Evolutionary conservation across 2,888 invertebrate genomes (phyloP), one percentile per base, ranked within the genome.

Genomic region (Clepsis dumicolana): DNA sequence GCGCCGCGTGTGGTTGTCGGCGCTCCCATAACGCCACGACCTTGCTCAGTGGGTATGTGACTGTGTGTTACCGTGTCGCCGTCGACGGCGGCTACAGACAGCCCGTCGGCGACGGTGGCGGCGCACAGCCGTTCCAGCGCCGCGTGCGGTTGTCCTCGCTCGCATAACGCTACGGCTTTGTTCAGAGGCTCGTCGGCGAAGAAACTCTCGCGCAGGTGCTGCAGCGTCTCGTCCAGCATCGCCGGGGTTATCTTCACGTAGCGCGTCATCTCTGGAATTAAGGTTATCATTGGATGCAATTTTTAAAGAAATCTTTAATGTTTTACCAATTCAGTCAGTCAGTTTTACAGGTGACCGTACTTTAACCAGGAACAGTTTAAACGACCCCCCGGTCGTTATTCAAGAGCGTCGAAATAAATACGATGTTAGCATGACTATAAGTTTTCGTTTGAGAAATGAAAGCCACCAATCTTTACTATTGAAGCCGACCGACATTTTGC

Each of bases 151-250:
- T 96, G 94, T 0, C 97, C 97, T 5, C 95, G 94, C 60, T 94
- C 86, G 80, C 97, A 97, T 5, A 97, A 93, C 12, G 94, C 94
- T n/a, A 97, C 96, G 0, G 97, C 96, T 76, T 95, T 95, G 88
- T 97, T 97, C 54, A 97, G 93, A 0, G 97, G 97, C 83, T 97
- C 97, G 81, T 97, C 97, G 0, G 96, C 96, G 85, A 97, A 97
- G 91, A 97, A 96, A 80, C 95, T 96, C 74, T 94, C 90, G 38
- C 96, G 94, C 61, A 97, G 93, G 82, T 97, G 97, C 27, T 94
- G 86, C 71, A 97, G 95, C 59, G 97, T 96, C 27, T 95, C 95
- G 27, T 94, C 93, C 75, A 94, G 77, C 84, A 92, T 86, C 27
- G 84, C 84, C 35, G 83, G 82, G 2, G 89, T 87, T 73, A 93